Conservation (phyloP, 2,797 vertebrate genomes). For the Peromyscus aztecus region DNA sequence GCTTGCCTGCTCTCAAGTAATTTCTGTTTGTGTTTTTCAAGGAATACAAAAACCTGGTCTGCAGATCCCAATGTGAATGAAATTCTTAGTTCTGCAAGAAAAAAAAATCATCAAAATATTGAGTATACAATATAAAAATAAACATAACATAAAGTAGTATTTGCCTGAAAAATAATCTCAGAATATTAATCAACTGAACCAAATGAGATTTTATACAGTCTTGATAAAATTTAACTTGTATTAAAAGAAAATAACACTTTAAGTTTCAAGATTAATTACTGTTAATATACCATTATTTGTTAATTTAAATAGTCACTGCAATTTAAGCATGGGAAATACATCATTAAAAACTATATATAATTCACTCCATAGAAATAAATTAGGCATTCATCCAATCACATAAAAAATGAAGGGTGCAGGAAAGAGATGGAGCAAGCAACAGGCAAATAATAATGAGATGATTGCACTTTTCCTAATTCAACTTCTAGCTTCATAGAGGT, state of each 20-base stretch:
- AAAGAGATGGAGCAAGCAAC: background rate
- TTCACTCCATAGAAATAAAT: background rate
- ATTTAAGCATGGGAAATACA: background rate
- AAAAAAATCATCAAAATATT: background rate
- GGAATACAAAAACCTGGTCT: background rate
- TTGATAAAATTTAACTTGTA: background rate
- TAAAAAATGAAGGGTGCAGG: background rate
- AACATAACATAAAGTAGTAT: background rate
- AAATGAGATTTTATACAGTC: background rate
- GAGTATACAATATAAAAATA: background rate
- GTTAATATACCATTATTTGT: background rate
- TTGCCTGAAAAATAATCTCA: background rate
- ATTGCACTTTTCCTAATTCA: conserved; percentile 18
- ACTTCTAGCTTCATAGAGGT: background rate
- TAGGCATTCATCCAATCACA: background rate
- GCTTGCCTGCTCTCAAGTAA: background rate
- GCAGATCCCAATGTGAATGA: background rate
- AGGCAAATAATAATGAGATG: background rate
- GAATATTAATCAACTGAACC: background rate
- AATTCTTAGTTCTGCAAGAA: background rate
- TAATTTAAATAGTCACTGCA: background rate
- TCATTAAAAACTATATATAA: background rate
- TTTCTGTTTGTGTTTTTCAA: background rate
- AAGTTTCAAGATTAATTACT: background rate
- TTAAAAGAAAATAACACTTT: background rate